Conservation (phyloP, 2,113 vertebrate species). For the Gymnocephalus cernua region DNA sequence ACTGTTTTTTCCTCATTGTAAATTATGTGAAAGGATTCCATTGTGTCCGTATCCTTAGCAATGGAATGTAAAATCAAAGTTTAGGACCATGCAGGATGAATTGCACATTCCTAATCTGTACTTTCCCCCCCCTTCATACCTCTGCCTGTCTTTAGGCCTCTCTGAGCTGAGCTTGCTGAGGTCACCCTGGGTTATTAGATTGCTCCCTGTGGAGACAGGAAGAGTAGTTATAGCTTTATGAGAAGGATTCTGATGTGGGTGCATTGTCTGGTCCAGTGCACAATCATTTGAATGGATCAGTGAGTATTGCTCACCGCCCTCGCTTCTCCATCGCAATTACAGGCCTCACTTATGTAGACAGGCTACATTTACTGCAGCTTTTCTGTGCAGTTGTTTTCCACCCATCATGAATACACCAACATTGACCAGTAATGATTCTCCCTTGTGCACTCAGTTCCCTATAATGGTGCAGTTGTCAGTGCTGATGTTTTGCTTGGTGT, state of each 20-base stretch:
- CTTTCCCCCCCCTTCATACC: background rate
- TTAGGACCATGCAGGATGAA: background rate
- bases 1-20: background rate
- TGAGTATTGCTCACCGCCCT: constrained; percentile 49
- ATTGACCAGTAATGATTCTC: background rate
- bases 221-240: constrained; percentile 20
- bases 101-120: background rate
- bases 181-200: constrained; percentile 31
- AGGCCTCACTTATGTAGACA: background rate
- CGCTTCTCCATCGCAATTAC: constrained; percentile 7
- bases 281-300: constrained; percentile 56
- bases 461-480: background rate
- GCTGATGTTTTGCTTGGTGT: background rate
- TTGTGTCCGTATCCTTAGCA: background rate
- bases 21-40: background rate
- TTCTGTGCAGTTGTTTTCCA: background rate
- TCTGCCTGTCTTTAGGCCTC: background rate
- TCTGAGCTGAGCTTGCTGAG: constrained; percentile 15
- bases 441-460: background rate
- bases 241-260: constrained; percentile 43
- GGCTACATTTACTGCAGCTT: constrained; percentile 21
- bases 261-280: constrained; percentile 53
- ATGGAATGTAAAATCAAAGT: background rate
- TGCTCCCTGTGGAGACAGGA: constrained; percentile 27
- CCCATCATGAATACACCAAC: background rate